Evolutionary conservation across 2,888 invertebrate species (phyloP).

Genomic region (Prosopocoilus inquinatus): DNA sequence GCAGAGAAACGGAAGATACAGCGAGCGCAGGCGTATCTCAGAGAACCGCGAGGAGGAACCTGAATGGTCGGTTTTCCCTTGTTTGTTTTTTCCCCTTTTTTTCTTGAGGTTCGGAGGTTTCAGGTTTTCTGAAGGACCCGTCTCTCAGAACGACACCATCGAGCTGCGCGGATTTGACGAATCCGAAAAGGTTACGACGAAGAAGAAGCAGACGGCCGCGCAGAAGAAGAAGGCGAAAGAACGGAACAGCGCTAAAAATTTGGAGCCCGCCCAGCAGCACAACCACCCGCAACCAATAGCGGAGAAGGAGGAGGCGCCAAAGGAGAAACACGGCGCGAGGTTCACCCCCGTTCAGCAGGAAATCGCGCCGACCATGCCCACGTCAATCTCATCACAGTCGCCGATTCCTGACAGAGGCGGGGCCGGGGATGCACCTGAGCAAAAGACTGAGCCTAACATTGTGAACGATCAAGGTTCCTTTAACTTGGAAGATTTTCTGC

Average conservation of each 20-base stretch:
- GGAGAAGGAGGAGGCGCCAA: constrained; percentile 18
- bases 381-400: constrained; percentile 33
- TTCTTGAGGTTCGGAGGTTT: no score
- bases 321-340: constrained; percentile 34
- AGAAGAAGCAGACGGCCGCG: constrained; percentile 50
- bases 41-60: constrained; percentile 71
- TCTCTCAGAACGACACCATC: constrained; percentile 88
- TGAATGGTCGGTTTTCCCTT: constrained; percentile 65
- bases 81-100: neutral
- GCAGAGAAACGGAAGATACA: constrained; percentile 51
- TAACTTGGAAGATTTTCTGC: constrained; percentile 83
- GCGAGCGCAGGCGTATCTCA: constrained; percentile 57
- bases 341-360: constrained; percentile 49
- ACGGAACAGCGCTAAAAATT: constrained; percentile 1
- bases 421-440: constrained; percentile 19
- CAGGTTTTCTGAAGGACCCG: constrained; percentile 81
- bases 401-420: constrained; percentile 44
- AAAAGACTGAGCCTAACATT: neutral
- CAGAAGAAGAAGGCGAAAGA: constrained; percentile 44
- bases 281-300: constrained; percentile 17
- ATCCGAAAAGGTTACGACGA: constrained; percentile 40
- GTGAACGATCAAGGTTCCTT: constrained; percentile 51
- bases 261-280: neutral
- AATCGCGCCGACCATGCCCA: constrained; percentile 19
- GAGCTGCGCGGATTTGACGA: constrained; percentile 90